Evolutionary conservation across 2,797 vertebrate genomes (phyloP).

Genomic region (Sebastes reedi): DNA sequence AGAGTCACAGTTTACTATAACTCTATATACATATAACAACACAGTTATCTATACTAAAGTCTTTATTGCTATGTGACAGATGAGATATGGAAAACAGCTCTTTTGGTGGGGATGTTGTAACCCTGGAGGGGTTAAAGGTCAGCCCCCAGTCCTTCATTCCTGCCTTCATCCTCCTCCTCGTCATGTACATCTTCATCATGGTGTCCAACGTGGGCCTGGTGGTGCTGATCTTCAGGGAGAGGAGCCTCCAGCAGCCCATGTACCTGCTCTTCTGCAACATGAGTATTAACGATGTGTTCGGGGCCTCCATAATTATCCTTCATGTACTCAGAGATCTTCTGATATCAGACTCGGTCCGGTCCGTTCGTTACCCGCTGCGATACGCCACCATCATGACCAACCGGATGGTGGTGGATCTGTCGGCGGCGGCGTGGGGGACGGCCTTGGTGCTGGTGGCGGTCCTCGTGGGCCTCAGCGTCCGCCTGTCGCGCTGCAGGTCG

Average conservation of each 20-base stretch:
- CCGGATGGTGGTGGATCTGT: constrained; percentile 72
- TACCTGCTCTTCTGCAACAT: constrained; percentile 85
- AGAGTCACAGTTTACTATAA: too few relatives aligned
- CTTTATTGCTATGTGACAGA: not conserved
- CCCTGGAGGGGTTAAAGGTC: constrained; percentile 60
- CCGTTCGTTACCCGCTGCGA: constrained; percentile 73
- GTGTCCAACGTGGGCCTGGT: constrained; percentile 59
- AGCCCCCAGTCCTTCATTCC: constrained; percentile 14
- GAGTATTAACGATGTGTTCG: constrained; percentile 75
- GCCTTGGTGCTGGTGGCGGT: constrained; percentile 67
- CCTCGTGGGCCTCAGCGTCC: constrained; percentile 71
- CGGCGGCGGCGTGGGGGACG: constrained; percentile 36
- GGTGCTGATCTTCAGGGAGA: constrained; percentile 32
- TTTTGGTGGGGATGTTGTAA: constrained; percentile 25
- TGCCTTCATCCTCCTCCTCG: constrained; percentile 54
- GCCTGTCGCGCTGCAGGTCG: constrained; percentile 78
- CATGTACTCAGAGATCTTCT: constrained; percentile 78
- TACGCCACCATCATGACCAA: constrained; percentile 77
- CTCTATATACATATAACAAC: not conserved
- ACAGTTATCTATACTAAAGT: not conserved
- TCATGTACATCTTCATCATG: constrained; percentile 59
- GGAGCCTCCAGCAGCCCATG: constrained; percentile 82
- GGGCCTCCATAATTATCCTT: constrained; percentile 69
- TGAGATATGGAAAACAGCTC: constrained; percentile 67
- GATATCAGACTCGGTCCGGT: not conserved